A percentile compares a stretch with the other conserved stretches of the same genome.
phyloP scores from a whole-genome alignment of 2,888 invertebrate genomes.

The Sphaerophoria rueppellii region DNA sequence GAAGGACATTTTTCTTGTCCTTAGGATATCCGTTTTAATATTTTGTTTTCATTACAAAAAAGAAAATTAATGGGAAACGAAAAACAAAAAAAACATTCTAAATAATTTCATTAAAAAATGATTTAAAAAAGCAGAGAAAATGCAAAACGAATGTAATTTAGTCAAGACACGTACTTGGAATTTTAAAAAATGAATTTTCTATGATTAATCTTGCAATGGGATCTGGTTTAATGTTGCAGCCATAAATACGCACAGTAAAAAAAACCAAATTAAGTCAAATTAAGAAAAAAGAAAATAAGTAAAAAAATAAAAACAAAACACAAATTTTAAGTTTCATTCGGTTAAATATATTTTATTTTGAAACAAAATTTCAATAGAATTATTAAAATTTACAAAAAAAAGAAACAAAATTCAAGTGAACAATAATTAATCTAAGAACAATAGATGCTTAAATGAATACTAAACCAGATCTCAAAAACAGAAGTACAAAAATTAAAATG shows the following conservation, averaged over 20 bases:
- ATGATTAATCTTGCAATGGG: conserved; percentile 71
- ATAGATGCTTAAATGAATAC: too few relatives aligned
- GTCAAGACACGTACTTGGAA: not conserved
- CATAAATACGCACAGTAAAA: too few relatives aligned
- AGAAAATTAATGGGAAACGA: too few relatives aligned
- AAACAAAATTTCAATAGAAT: conserved; percentile 9
- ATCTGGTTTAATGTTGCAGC: conserved; percentile 77
- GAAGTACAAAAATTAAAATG: too few relatives aligned
- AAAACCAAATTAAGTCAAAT: not conserved
- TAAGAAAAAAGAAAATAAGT: conserved; percentile 11
- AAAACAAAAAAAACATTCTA: not conserved
- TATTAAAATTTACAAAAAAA: not conserved
- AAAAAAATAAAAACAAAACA: conserved; percentile 13
- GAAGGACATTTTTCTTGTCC: conserved; percentile 6
- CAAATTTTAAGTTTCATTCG: conserved; percentile 33
- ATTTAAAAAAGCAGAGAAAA: not conserved
- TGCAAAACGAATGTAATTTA: conserved; percentile 4
- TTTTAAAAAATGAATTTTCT: not conserved
- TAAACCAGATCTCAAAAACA: too few relatives aligned
- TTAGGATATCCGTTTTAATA: conserved; percentile 6
- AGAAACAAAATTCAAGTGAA: too few relatives aligned
- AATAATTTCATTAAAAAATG: too few relatives aligned
- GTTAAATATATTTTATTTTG: conserved; percentile 55
- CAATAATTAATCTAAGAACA: too few relatives aligned
- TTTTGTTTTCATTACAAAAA: too few relatives aligned